Conservation (phyloP, 2,113 vertebrate species). For the Campylomormyrus tamandua region DNA sequence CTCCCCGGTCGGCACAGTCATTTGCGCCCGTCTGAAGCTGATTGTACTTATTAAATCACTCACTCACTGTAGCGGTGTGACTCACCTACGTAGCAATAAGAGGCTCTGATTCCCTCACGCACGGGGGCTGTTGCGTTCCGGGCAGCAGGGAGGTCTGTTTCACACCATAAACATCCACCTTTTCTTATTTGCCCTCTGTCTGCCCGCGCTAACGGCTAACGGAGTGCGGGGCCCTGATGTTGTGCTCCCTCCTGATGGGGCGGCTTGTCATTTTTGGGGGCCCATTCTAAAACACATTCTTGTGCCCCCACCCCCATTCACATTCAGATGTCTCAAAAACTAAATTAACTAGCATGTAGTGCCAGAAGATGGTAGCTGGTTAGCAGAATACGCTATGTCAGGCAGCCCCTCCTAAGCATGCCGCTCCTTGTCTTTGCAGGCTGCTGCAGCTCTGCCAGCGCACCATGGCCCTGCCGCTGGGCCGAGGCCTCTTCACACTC, state of each 20-base stretch:
- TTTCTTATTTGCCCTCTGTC: neutral
- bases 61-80: neutral
- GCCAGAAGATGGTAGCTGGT: neutral
- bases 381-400: neutral
- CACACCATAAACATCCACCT: neutral
- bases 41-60: neutral
- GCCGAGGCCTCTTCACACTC: slow-evolving; percentile 92
- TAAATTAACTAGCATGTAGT: no score
- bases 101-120: neutral
- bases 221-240: neutral
- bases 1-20: neutral
- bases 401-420: neutral
- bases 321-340: no score
- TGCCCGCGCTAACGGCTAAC: neutral
- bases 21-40: neutral
- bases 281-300: neutral
- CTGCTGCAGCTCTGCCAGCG: slow-evolving; percentile 88
- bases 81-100: neutral
- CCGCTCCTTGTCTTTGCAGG: slow-evolving; percentile 46
- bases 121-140: neutral
- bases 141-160: neutral
- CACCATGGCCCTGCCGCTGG: slow-evolving; percentile 91
- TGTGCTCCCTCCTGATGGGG: neutral
- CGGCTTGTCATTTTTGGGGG: neutral
- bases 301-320: neutral